These are phyloP conservation scores for Mallotus villosus DNA, from an alignment of 2,797 vertebrate species.

Conservation along the genomic window DNA sequence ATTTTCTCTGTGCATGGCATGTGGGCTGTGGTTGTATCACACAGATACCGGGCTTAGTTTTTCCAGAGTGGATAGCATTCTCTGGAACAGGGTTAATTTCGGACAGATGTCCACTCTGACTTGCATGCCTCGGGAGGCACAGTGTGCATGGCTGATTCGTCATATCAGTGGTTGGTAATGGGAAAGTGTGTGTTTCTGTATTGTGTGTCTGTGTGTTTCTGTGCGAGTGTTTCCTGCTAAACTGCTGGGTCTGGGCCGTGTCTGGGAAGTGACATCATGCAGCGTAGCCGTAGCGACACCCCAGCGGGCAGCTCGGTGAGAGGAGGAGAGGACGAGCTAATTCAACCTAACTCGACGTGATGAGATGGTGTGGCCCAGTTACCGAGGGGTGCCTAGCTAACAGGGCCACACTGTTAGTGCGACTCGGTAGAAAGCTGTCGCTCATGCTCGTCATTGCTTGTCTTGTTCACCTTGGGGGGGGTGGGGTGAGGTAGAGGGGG, in stretches of 20 bases:
- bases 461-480: background rate
- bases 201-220: background rate
- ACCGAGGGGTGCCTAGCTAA: conserved; percentile 38
- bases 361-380: conserved; percentile 42
- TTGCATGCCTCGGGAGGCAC: conserved; percentile 1
- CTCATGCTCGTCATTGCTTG: background rate
- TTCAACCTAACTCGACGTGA: conserved; percentile 43
- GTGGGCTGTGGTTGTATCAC: background rate
- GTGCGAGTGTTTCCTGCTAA: background rate
- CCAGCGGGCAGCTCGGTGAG: background rate
- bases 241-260: background rate
- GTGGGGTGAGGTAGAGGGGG: no score
- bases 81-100: background rate
- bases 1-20: conserved; percentile 8
- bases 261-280: background rate
- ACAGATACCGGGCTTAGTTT: background rate
- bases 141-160: background rate
- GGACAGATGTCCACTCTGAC: conserved; percentile 1
- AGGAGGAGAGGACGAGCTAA: conserved; percentile 23
- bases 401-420: conserved; percentile 30
- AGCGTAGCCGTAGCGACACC: background rate
- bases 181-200: background rate
- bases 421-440: conserved; percentile 25
- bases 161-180: background rate
- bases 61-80: background rate